These are phyloP conservation scores for Tetraodon nigroviridis DNA, from an alignment of 2,113 vertebrate species.

Conservation along the genomic window DNA sequence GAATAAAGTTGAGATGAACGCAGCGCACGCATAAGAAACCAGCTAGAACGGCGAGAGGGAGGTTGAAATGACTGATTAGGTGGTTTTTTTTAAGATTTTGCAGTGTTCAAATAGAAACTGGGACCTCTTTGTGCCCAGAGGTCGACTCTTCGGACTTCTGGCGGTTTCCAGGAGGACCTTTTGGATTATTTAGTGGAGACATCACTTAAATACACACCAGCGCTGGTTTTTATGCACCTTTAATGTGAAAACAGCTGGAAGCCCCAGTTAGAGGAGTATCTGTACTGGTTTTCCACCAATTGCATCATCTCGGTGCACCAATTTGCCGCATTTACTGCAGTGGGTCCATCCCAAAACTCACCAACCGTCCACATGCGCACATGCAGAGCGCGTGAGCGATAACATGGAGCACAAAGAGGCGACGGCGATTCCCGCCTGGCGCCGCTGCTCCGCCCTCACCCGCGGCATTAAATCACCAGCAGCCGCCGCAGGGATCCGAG, in stretches of 20 bases:
- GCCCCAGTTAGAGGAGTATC: slow-evolving; percentile 53
- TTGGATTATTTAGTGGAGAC: slow-evolving; percentile 25
- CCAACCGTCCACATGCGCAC: slow-evolving; percentile 1
- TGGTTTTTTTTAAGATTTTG: slow-evolving; percentile 7
- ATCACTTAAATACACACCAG: background rate
- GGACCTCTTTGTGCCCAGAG: slow-evolving; percentile 6
- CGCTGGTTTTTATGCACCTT: slow-evolving; percentile 15
- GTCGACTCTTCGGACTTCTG: background rate
- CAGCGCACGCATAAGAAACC: too few species aligned
- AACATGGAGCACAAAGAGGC: background rate
- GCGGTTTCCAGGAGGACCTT: slow-evolving; percentile 10
- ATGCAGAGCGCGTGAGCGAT: slow-evolving; percentile 14
- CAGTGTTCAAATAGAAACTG: slow-evolving; percentile 10
- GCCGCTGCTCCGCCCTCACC: slow-evolving; percentile 16
- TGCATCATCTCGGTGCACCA: slow-evolving; percentile 75
- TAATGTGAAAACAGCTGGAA: slow-evolving; percentile 11
- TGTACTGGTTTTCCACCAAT: slow-evolving; percentile 68
- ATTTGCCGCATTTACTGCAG: slow-evolving; percentile 78
- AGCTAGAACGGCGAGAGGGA: background rate
- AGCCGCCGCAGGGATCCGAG: background rate
- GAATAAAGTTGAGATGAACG: slow-evolving; percentile 28
- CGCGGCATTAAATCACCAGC: slow-evolving; percentile 21
- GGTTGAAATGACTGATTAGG: slow-evolving; percentile 16
- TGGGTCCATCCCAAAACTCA: slow-evolving; percentile 57
- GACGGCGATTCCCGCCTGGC: background rate